These are phyloP conservation scores for Athene cunicularia DNA, from an alignment of 2,113 vertebrate genomes.

Conservation along the genomic window DNA sequence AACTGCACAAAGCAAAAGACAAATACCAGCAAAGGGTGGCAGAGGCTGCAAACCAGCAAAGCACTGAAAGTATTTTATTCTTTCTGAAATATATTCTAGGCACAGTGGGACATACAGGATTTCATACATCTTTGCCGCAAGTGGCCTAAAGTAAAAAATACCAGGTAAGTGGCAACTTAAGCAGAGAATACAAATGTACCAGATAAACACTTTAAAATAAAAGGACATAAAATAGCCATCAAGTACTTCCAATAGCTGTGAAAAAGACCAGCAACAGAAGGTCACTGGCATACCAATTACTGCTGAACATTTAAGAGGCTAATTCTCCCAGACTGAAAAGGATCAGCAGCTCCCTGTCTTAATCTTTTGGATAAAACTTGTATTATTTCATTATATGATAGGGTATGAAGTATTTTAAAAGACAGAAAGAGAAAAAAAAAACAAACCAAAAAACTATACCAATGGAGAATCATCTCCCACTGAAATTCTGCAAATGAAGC, in stretches of 20 bases:
- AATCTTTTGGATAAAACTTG: neutral
- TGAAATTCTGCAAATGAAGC: neutral
- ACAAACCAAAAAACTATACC: neutral
- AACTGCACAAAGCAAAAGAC: neutral
- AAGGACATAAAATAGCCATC: neutral
- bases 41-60: neutral
- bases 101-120: neutral
- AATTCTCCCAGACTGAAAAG: neutral
- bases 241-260: neutral
- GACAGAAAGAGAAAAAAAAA: neutral
- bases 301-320: neutral
- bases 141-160: neutral
- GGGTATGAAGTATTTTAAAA: neutral
- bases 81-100: neutral
- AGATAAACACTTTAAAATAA: neutral
- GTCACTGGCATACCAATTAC: neutral
- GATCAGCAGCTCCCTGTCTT: neutral
- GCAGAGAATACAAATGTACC: neutral
- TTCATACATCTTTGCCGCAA: neutral
- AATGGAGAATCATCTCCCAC: neutral
- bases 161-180: neutral
- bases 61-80: neutral
- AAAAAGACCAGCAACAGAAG: neutral
- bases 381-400: neutral
- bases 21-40: neutral